phyloP scores from a whole-genome alignment of 2,888 invertebrate species.

The Phaedon cochleariae region DNA sequence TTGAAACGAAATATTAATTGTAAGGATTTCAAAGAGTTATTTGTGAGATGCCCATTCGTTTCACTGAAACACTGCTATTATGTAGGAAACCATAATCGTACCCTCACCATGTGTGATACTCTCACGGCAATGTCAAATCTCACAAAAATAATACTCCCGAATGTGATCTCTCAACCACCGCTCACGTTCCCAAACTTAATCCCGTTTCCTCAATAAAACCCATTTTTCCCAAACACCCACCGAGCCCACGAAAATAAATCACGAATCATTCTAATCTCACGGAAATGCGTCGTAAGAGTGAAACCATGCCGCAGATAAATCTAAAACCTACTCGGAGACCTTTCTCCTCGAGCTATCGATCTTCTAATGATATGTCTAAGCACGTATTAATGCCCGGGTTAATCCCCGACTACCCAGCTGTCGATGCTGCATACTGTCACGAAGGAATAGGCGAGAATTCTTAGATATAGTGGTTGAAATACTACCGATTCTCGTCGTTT shows the following conservation, averaged over 20 bases:
- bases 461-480: constrained; percentile 2
- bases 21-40: too few species aligned
- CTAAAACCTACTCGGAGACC: constrained; percentile 31
- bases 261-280: constrained; percentile 30
- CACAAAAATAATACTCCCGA: too few species aligned
- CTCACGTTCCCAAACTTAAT: neutral
- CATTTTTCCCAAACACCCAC: constrained; percentile 23
- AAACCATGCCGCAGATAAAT: constrained; percentile 34
- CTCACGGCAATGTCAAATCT: too few species aligned
- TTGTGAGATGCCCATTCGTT: too few species aligned
- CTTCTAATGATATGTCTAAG: constrained; percentile 48
- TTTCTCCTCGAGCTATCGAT: constrained; percentile 43
- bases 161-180: neutral
- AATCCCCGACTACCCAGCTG: constrained; percentile 47
- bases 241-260: constrained; percentile 26
- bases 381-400: constrained; percentile 47
- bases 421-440: constrained; percentile 43
- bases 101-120: too few species aligned
- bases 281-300: constrained; percentile 32
- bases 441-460: neutral
- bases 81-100: too few species aligned
- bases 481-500: too few species aligned
- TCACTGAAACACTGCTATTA: too few species aligned
- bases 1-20: too few species aligned
- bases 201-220: constrained; percentile 17